phyloP scores from a whole-genome alignment of 2,113 vertebrate species.

The Saccopteryx bilineata region DNA sequence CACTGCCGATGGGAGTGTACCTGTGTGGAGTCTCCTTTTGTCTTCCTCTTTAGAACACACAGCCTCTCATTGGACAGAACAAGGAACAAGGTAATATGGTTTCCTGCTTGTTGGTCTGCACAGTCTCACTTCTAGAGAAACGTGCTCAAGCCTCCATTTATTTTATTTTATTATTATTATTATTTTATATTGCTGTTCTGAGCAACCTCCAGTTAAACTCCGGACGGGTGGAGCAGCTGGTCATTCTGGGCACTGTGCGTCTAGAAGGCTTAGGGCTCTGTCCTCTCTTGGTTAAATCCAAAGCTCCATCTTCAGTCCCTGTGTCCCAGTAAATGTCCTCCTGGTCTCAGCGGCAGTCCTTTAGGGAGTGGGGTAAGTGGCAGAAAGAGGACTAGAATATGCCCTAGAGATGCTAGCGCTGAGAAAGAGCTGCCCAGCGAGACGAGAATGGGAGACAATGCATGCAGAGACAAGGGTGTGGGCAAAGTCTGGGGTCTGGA shows the following conservation, averaged over 20 bases:
- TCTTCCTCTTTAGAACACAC: background rate
- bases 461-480: background rate
- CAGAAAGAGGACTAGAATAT: conserved; percentile 8
- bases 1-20: background rate
- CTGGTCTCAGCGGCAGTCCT: background rate
- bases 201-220: background rate
- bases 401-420: background rate
- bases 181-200: background rate
- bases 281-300: background rate
- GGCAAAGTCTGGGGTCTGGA: background rate
- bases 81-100: no score
- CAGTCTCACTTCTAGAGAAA: background rate
- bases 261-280: background rate
- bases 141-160: background rate
- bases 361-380: no score
- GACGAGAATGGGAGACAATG: background rate
- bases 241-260: background rate
- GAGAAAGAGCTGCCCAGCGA: background rate
- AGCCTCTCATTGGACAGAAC: background rate
- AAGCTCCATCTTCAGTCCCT: background rate
- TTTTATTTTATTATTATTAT: background rate
- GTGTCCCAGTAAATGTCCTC: background rate
- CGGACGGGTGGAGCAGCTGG: background rate
- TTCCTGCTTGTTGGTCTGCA: background rate
- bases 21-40: background rate